A percentile compares a stretch with the other conserved stretches of the same genome.
Conservation (phyloP, 2,888 invertebrate genomes). For the Troides helena region DNA sequence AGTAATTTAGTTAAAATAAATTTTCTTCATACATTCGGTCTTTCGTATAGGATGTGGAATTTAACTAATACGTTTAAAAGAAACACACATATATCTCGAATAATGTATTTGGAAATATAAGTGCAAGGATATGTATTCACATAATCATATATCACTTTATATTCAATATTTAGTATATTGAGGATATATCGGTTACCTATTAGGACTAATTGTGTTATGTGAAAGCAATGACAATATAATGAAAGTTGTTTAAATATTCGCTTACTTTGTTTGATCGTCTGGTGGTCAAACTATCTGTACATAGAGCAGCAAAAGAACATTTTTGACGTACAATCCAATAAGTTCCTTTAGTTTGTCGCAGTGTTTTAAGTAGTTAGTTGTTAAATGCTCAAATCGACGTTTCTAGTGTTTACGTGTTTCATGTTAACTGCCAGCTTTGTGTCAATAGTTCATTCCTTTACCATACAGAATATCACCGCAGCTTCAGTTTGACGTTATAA, state of each 20-base stretch:
- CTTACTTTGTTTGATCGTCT: not conserved
- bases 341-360: slow-evolving; percentile 45
- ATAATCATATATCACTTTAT: slow-evolving; percentile 27
- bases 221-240: not conserved
- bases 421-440: too few species aligned
- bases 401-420: too few species aligned
- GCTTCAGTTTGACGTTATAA: too few species aligned
- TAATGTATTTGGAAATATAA: slow-evolving; percentile 18
- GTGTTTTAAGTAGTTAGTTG: slow-evolving; percentile 28
- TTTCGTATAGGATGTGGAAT: slow-evolving; percentile 2
- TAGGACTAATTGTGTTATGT: slow-evolving; percentile 3
- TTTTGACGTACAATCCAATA: slow-evolving; percentile 30
- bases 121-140: slow-evolving; percentile 17
- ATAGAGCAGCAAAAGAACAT: not conserved
- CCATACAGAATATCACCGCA: too few species aligned
- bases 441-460: too few species aligned
- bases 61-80: slow-evolving; percentile 5
- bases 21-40: slow-evolving; percentile 15
- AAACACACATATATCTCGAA: slow-evolving; percentile 23
- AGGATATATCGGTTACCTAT: slow-evolving; percentile 12
- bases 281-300: too few species aligned
- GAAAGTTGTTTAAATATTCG: slow-evolving; percentile 5
- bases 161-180: slow-evolving; percentile 5
- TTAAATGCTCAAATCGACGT: slow-evolving; percentile 33
- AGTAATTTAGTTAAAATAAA: slow-evolving; percentile 20